Base-by-base conservation (phyloP, 2,888 invertebrate species). In the Orthosia gothica region DNA sequence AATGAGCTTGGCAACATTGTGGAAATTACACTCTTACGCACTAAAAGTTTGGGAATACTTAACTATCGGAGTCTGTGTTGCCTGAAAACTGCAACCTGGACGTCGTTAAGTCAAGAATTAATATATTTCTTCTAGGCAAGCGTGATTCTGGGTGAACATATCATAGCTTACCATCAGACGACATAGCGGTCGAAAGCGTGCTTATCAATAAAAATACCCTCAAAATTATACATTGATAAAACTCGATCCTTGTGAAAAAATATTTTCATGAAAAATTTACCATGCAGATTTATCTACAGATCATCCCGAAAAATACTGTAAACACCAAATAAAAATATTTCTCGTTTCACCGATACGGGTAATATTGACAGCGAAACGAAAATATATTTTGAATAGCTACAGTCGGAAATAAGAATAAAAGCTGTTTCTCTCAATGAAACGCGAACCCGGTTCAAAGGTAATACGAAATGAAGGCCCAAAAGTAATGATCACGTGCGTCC, bases 351-450 rank as follows among this genome's bases (percentile, higher is more conserved):
- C n/a, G 40, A 45, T 49, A 72, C 15, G 26, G 18, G 52, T 57
- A 55, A 20, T 18, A 67, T 58, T 12, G 15, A 32, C 49, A 26
- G 67, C 32, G 23, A 32, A 65, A 61, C 13, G 58, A 40, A 61
- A 23, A 78, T 71, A 82, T 74, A 63, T 26, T 71, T 69, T 76
- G 45, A 80, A 81, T 52, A 12, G 26, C 4, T 16, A 70, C 68
- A 67, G 70, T 58, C 11, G 11, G 16, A 26, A 54, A 63, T 68
- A 74, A 18, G 40, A 40, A 54, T 61, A 64, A 73, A 61, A 20
- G 63, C 49, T 66, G n/a, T 64, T 70, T 64, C 49, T 65, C 54
- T 49, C 45, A 62, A 63, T 82, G 71, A 87, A 85, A 76, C 62
- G 54, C 58, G 58, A 50, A 67, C 61, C 13, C 16, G 20, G 61